Base-by-base conservation (phyloP, 2,797 vertebrate genomes). In the Loris lydekkerianus region DNA sequence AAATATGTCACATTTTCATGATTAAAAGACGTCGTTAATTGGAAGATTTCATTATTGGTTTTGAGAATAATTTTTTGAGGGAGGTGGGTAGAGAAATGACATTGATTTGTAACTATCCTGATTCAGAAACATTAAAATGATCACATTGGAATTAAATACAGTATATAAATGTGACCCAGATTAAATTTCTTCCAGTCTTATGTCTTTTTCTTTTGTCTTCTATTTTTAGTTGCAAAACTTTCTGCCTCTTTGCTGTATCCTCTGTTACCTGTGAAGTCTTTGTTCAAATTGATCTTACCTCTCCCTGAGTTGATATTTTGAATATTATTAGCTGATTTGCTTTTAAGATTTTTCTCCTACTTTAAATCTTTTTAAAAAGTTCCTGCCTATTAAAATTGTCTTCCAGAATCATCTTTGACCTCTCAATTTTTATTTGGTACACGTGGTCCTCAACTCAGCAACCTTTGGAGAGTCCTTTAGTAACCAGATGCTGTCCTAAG, bases 121-220 rank as follows among this genome's bases (percentile, higher is more conserved):
- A 88, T 82, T 81, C 29, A 95, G 61, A 80, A 94, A 80, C 40
- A 61, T 65, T 89, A 72, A 95, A 96, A 86, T 72, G 46, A 69
- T 81, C 37, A 65, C n/a, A 84, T 91, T 91, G 86, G 75, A 88
- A 43, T 65, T 96, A 87, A 95, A 84, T 90, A 69, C 10, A 67
- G 0, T 93, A 60, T 89, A 67, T 80, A 92, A 95, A 95, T 93
- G 61, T 91, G 69, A 95, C 81, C 23, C 34, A 60, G 58, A 78
- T 97, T 88, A 91, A 91, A 89, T 93, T 85, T n/a, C 60, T 93
- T 96, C 23, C 23, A 84, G 25, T 86, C 84, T 65, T 93, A 37
- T 87, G 21, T 86, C 29, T 63, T 95, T 43, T 96, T 97, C 75
- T 86, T 20, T 40, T 93, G 34, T 86, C 20, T 91, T 27, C 29